A percentile compares a stretch with the other conserved stretches of the same genome.
phyloP scores from a whole-genome alignment of 2,888 invertebrate genomes.

The Eristalis arbustorum region DNA sequence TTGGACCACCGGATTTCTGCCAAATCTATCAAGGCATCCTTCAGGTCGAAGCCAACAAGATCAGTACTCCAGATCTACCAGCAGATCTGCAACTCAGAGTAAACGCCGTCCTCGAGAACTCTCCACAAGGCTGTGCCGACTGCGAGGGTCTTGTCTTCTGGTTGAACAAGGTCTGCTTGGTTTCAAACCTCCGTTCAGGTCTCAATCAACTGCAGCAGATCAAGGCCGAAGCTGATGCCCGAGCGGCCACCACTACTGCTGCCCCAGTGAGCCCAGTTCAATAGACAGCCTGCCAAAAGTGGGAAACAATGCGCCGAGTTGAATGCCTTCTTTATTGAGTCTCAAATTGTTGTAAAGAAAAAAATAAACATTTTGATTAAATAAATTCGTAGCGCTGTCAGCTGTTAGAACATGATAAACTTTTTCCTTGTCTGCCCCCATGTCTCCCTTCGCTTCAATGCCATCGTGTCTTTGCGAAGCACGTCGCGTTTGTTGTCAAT shows the following conservation, averaged over 20 bases:
- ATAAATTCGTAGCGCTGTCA: conserved; percentile 19
- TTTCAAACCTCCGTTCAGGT: conserved; percentile 19
- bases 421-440: too few relatives aligned
- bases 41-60: conserved; percentile 28
- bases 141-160: conserved; percentile 48
- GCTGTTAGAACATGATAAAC: too few relatives aligned
- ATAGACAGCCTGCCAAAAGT: background rate
- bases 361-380: conserved; percentile 37
- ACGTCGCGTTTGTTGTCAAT: conserved; percentile 77
- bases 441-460: conserved; percentile 72
- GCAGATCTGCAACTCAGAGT: conserved; percentile 32
- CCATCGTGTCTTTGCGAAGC: conserved; percentile 74
- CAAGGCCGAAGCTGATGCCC: conserved; percentile 51
- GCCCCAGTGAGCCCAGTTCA: background rate
- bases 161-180: conserved; percentile 45
- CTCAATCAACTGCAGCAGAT: conserved; percentile 33
- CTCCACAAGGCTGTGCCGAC: conserved; percentile 1
- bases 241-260: background rate
- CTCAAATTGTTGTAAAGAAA: conserved; percentile 42
- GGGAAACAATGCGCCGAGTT: background rate
- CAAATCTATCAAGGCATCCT: conserved; percentile 32
- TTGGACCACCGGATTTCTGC: conserved; percentile 47
- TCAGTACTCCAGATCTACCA: conserved; percentile 45
- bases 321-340: conserved; percentile 26
- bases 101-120: background rate